Percentiles rank a stretch among this genome's conserved stretches.
Evolutionary conservation across 1,140 invertebrate genomes (phyloP).

Genomic region (Caenorhabditis inopinata): DNA sequence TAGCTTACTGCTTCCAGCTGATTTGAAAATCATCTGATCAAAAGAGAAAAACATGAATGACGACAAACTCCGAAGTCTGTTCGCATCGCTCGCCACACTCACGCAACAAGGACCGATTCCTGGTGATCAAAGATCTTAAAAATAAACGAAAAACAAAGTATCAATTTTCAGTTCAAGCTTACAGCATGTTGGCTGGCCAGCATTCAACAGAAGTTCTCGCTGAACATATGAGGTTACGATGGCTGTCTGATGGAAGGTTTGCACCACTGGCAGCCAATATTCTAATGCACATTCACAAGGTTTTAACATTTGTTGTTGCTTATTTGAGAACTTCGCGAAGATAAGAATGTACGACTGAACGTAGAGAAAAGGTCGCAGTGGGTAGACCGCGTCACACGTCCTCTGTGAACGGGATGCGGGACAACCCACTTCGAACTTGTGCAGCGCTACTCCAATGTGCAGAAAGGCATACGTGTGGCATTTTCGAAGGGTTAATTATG

Average conservation of each 20-base stretch:
- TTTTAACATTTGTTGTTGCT: too few species aligned
- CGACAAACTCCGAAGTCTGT: conserved; percentile 41
- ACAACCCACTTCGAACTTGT: too few species aligned
- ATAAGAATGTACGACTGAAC: too few species aligned
- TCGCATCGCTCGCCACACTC: conserved; percentile 37
- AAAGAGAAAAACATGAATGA: conserved; percentile 6
- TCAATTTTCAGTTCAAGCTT: conserved; percentile 45
- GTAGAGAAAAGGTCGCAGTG: too few species aligned
- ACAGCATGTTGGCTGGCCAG: conserved; percentile 40
- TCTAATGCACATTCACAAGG: conserved; percentile 42
- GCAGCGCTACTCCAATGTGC: too few species aligned
- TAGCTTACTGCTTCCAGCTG: too few species aligned
- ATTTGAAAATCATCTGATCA: too few species aligned
- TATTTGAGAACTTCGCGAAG: too few species aligned
- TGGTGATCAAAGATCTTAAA: not conserved
- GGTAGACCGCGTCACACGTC: too few species aligned
- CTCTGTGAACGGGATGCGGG: too few species aligned
- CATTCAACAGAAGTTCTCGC: conserved; percentile 41
- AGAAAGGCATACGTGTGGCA: too few species aligned
- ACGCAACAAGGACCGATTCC: conserved; percentile 43
- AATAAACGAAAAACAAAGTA: not conserved
- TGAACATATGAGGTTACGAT: conserved; percentile 45
- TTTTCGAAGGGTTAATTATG: too few species aligned
- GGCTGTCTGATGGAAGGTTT: conserved; percentile 45
- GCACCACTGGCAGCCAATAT: conserved; percentile 45